Evolutionary conservation across 1,140 invertebrate species (phyloP).

Genomic region (Drosophila ficusphila): DNA sequence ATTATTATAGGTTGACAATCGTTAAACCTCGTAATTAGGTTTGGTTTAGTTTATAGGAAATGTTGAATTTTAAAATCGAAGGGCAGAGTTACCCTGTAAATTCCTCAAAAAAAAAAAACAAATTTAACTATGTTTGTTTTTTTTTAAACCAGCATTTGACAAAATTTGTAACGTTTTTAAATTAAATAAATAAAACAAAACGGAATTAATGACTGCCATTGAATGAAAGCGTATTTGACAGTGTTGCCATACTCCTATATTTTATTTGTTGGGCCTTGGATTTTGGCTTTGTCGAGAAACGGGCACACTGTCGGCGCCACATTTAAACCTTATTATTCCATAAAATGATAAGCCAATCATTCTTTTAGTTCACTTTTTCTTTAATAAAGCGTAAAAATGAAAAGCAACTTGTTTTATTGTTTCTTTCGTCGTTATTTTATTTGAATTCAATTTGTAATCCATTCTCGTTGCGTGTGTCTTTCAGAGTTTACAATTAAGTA

Average conservation of each 20-base stretch:
- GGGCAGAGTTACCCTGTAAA: neutral
- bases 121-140: neutral
- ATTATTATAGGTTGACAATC: too few relatives aligned
- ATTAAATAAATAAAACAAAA: neutral
- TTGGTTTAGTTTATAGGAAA: neutral
- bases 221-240: too few relatives aligned
- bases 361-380: too few relatives aligned
- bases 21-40: neutral
- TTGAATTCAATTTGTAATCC: slow-evolving; percentile 49
- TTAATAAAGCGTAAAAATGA: neutral
- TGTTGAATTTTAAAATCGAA: neutral
- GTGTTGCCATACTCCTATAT: neutral
- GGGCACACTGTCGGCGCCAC: neutral
- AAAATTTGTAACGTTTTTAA: slow-evolving; percentile 5
- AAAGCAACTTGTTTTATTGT: neutral
- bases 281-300: neutral
- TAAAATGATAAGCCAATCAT: too few relatives aligned
- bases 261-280: too few relatives aligned
- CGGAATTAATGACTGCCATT: neutral
- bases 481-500: slow-evolving; percentile 35
- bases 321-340: too few relatives aligned
- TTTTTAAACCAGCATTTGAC: neutral
- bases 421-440: slow-evolving; percentile 39
- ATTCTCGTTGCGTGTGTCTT: slow-evolving; percentile 29
- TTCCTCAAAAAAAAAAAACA: too few relatives aligned